Conservation (phyloP, 2,113 vertebrate species). For the Oenanthe melanoleuca region DNA sequence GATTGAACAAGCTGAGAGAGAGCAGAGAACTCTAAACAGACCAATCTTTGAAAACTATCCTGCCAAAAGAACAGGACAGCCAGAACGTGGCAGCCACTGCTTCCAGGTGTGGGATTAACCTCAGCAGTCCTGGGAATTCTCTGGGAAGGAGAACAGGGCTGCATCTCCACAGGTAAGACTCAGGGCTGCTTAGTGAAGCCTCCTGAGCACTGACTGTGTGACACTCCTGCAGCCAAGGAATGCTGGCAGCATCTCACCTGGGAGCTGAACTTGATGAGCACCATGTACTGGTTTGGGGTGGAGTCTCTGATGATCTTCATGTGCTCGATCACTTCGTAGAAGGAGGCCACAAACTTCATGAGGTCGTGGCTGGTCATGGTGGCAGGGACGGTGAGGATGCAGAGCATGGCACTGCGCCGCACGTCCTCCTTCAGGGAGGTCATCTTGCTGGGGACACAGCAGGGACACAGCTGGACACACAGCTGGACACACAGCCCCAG, state of each 20-base stretch:
- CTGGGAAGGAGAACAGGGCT: neutral
- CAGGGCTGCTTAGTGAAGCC: neutral
- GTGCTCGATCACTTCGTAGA: slow-evolving; percentile 96
- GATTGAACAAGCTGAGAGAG: accelerated
- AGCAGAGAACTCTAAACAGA: neutral
- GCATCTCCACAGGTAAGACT: accelerated
- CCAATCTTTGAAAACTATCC: neutral
- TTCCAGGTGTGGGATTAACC: neutral
- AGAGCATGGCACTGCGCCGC: slow-evolving; percentile 94
- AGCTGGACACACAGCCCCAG: neutral
- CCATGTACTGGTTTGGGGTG: slow-evolving; percentile 98
- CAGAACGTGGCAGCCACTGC: neutral
- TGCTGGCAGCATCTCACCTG: slow-evolving; percentile 73
- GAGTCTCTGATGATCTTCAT: slow-evolving; percentile 99
- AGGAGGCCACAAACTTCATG: slow-evolving; percentile 97
- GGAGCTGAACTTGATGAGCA: slow-evolving; percentile 91
- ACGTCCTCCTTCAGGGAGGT: slow-evolving; percentile 92
- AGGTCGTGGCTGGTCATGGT: slow-evolving; percentile 98
- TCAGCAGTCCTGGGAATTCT: neutral
- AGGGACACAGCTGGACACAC: slow-evolving; percentile 1
- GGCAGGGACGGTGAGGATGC: slow-evolving; percentile 93
- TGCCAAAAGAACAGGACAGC: neutral
- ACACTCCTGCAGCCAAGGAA: neutral
- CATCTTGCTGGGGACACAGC: slow-evolving; percentile 89
- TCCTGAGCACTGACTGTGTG: neutral